Base-by-base conservation (phyloP, 1,140 invertebrate genomes). In the Oryzaephilus surinamensis region DNA sequence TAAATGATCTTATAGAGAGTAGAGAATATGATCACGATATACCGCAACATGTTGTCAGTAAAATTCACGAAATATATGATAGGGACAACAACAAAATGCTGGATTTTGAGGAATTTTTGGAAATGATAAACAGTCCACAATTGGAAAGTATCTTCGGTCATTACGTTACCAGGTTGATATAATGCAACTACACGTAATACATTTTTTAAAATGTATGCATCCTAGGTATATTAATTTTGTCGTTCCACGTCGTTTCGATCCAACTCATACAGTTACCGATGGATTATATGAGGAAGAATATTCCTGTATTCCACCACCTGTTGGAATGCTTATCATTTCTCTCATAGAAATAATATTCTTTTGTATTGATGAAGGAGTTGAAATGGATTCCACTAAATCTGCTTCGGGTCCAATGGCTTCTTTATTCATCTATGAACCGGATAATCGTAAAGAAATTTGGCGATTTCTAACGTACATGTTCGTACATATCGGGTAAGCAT, bases 391-490 rank as follows among this genome's bases (percentile, higher is more conserved):
- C 1, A 50, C 47, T 1, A 20, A 41, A 12, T 35, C 39, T 8
- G 52, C 48, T 13, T 42, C 11, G 5, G 49, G 45, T 1, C 31
- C 29, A 8, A 35, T 45, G 2, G 46, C 43, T 1, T 19, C 32
- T 19, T n/a, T 77, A 2, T 79, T 96, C 31, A 90, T 97, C 41
- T 97, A 94, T 62, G 82, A 89, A 67, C 93, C 93, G 0, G 72
- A 78, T 45, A 77, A 81, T 50, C 72, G 93, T 41, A 77, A 80
- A 30, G 80, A 97, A 66, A 80, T 78, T 0, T 97, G 89, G 89
- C 72, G 93, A 48, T 97, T 81, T 58, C 32, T 95, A 4, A 84
- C 85, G 2, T 97, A 97, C 57, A 94, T 95, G 85, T 80, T 96
- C 55, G 90, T 97, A 14, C 92, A 97, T 64, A 81, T 90, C 38